Base-by-base conservation (phyloP, 1,140 invertebrate genomes). In the Branchinecta lindahli region DNA sequence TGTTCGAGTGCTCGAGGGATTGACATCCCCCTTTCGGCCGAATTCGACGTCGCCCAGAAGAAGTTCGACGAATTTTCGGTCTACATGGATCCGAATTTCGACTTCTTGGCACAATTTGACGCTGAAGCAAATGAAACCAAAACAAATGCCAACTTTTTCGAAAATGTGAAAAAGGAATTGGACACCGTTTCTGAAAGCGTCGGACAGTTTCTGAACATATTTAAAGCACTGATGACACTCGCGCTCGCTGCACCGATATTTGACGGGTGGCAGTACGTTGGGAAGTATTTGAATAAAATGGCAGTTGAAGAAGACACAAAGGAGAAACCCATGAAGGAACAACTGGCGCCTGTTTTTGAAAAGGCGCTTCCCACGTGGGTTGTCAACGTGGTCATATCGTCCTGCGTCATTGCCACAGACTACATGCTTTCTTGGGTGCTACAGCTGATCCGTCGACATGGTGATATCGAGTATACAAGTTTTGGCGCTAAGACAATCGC, bases 151-250 rank as follows among this genome's bases (percentile, higher is more conserved):
- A 61, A 61, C 18, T 61, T 61, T 20, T 61, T 61, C 18, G 52
- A 61, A 61, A 61, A 61, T 61, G 52, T 61, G 52, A 61, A 61
- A 61, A 61, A 20, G 18, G 52, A 61, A 61, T 20, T 61, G 12
- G 52, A 61, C 52, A 61, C 52, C 12, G 52, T 61, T 61, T 61
- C 52, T 15, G 52, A 15, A 15, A 61, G 52, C 6, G 52, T 61
- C 52, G 12, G 12, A 15, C 12, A 61, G 18, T 61, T 61, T 20
- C 18, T 61, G 18, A 20, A 61, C 18, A 20, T 61, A 15, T 61
- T 61, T 15, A 61, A 61, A 61, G 52, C 12, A 61, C 52, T 61
- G 52, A 61, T 61, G 52, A 61, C 52, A 20, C 52, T 61, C 12
- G 52, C 52, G 18, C 18, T 61, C 12, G 52, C 52, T 15, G 52